Percentiles rank a stretch among this genome's conserved stretches.
Conservation (phyloP, 2,113 vertebrate genomes). For the Spilogale gracilis region DNA sequence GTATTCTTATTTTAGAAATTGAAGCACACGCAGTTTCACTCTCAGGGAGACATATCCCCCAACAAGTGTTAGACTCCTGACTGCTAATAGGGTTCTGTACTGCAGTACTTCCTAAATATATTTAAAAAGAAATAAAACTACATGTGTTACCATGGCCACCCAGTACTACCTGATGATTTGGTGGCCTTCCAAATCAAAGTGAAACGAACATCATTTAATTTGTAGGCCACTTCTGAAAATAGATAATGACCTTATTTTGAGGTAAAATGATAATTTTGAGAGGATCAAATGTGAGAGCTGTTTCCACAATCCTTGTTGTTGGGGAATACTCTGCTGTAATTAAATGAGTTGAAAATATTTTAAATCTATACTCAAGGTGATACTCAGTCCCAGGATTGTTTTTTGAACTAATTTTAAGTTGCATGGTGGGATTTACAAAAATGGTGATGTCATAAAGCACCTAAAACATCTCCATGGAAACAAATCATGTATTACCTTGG, state of each 20-base stretch:
- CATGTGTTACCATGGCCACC: background rate
- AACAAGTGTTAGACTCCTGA: background rate
- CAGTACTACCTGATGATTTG: background rate
- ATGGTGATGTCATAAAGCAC: conserved; percentile 21
- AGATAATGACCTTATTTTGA: background rate
- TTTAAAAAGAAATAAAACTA: conserved; percentile 45
- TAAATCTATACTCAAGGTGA: conserved; percentile 24
- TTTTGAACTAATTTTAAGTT: conserved; percentile 56
- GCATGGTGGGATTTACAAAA: conserved; percentile 14
- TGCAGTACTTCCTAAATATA: conserved; percentile 6
- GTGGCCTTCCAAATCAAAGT: conserved; percentile 28
- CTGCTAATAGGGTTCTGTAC: background rate
- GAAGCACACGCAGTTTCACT: background rate
- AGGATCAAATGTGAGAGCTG: background rate
- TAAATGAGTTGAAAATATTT: conserved; percentile 45
- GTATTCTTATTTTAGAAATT: conserved; percentile 39
- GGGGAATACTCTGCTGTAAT: conserved; percentile 34
- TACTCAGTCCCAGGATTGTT: conserved; percentile 16
- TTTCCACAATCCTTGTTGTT: conserved; percentile 34
- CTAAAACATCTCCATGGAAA: conserved; percentile 19
- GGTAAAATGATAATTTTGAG: conserved; percentile 17
- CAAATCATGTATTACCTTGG: conserved; percentile 27
- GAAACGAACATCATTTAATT: conserved; percentile 38
- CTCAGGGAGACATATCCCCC: background rate
- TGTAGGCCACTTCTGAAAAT: conserved; percentile 35